Evolutionary conservation across 2,888 invertebrate species (phyloP), one percentile per base, ranked within the genome.

Genomic region (Ryuthela nishihirai): DNA sequence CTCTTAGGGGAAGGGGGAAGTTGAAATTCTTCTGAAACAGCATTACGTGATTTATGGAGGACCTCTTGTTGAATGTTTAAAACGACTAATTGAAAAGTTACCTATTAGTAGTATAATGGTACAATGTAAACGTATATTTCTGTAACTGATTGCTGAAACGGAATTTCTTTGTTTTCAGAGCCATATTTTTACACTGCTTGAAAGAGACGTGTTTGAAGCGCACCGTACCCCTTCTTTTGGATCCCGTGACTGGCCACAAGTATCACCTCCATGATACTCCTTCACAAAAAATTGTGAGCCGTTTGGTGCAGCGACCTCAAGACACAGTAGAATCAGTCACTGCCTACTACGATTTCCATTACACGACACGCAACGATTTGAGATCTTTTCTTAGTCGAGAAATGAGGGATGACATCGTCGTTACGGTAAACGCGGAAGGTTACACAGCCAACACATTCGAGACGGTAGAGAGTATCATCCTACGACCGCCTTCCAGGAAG

Each of bases 251-350:
- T 12, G 55, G 55, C 12, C 9, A 40, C 3, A 25, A 39, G 4
- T 49, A 55, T 25, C 48, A 48, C 35, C 17, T 44, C 6, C 38
- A 41, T 6, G 12, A 9, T 4, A 24, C 17, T 9, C 43, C 39
- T 4, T 29, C 25, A 1, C 17, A 12, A 1, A 15, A 43, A 26
- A 10, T 34, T 5, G 15, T 15, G 2, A 25, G 20, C 9, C 48
- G 44, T 6, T 42, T 55, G 24, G 40, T 55, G 7, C 55, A 55
- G 25, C 32, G 48, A 2, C 49, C 55, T 2, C 44, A 48, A 18
- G 55, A 55, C 24, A 15, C 32, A 2, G 44, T 6, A 2, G 55
- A 55, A 9, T 49, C 47, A 2, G 44, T 55, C 32, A 15, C n/a
- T 10, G 48, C 44, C 0, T 48, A 55, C 5, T 26, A 48, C 26